These are phyloP conservation scores for Oenanthe melanoleuca DNA, from an alignment of 2,113 vertebrate genomes.

Conservation along the genomic window DNA sequence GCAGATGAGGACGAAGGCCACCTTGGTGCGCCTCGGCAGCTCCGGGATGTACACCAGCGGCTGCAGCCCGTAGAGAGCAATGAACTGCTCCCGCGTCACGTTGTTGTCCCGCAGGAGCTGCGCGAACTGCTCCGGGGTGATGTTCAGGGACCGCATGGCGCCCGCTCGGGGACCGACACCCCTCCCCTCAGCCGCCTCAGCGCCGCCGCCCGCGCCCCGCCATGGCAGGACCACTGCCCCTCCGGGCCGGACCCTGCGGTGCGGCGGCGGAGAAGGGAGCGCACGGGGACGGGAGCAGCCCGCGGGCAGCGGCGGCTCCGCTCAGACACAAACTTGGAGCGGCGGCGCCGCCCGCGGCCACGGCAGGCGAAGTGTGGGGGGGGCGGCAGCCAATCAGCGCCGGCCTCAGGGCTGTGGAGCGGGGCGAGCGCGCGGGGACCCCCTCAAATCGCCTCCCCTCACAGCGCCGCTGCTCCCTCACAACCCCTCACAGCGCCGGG, in stretches of 20 bases:
- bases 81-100: slow-evolving; percentile 77
- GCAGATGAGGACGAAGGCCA: slow-evolving; percentile 68
- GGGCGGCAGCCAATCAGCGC: neutral
- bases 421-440: neutral
- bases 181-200: neutral
- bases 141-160: slow-evolving; percentile 73
- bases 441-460: neutral
- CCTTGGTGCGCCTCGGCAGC: slow-evolving; percentile 67
- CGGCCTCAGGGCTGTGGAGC: accelerated
- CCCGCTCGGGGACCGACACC: neutral
- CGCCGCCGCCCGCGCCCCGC: neutral
- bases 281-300: neutral
- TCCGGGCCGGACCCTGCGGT: too few species aligned
- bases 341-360: neutral
- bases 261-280: too few species aligned
- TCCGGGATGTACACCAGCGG: slow-evolving; percentile 77
- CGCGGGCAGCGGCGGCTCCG: neutral
- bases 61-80: slow-evolving; percentile 71
- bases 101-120: slow-evolving; percentile 75
- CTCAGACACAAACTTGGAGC: neutral
- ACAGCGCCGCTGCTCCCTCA: neutral
- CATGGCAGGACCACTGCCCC: neutral
- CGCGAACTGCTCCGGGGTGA: slow-evolving; percentile 73
- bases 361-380: too few species aligned
- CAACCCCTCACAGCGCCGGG: too few species aligned